Conservation (phyloP, 2,797 vertebrate species). For the Hyperoplus immaculatus region DNA sequence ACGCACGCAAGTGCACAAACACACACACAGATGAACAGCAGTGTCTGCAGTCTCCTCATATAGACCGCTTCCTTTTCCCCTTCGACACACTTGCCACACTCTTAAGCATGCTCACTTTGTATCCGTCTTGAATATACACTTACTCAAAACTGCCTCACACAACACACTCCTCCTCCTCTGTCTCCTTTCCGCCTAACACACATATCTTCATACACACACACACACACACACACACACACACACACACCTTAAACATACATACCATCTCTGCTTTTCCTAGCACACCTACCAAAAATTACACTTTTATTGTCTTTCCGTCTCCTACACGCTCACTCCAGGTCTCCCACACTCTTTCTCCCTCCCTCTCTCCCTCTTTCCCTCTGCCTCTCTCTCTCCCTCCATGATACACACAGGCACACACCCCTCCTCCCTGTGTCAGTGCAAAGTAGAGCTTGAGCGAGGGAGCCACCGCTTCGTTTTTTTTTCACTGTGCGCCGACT, state of each 20-base stretch:
- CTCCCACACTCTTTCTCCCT: conserved; percentile 20
- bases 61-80: conserved; percentile 45
- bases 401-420: conserved; percentile 36
- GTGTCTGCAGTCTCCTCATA: conserved; percentile 48
- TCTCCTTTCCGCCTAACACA: conserved; percentile 16
- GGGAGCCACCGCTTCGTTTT: conserved; percentile 70
- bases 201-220: not conserved
- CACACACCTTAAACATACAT: conserved; percentile 28
- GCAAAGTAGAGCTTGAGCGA: conserved; percentile 80
- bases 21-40: conserved; percentile 16
- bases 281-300: conserved; percentile 41
- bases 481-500: conserved; percentile 61
- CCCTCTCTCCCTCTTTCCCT: conserved; percentile 7
- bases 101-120: conserved; percentile 34
- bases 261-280: conserved; percentile 48
- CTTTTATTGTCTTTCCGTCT: conserved; percentile 49
- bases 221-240: not conserved
- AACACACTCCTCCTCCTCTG: conserved; percentile 19
- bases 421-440: conserved; percentile 73
- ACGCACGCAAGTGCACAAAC: conserved; percentile 28
- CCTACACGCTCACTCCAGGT: conserved; percentile 35
- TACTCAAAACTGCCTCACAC: conserved; percentile 9
- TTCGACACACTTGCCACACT: conserved; percentile 39
- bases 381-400: not conserved
- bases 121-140: conserved; percentile 44